Evolutionary conservation across 2,113 vertebrate genomes (phyloP).

Genomic region (Corythaixoides concolor): DNA sequence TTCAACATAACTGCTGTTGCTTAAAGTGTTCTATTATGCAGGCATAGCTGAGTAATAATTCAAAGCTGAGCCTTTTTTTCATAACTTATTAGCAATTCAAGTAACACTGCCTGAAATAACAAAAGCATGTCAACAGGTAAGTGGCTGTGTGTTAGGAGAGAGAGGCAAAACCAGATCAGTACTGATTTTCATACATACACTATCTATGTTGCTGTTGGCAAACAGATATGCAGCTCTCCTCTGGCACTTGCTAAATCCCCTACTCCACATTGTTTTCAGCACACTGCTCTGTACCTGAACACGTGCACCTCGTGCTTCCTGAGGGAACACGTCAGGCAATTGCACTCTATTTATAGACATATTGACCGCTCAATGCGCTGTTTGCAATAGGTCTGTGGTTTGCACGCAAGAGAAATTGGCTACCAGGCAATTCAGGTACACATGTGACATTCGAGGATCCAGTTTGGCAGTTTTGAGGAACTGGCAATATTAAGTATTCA

Average conservation of each 20-base stretch:
- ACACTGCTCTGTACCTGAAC: not conserved
- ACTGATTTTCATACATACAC: not conserved
- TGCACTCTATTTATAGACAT: not conserved
- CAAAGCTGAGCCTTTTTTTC: not conserved
- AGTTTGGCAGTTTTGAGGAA: not conserved
- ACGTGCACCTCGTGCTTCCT: not conserved
- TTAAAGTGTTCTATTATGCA: not conserved
- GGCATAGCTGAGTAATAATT: not conserved
- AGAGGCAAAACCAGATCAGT: not conserved
- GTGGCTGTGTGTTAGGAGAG: not conserved
- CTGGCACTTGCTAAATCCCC: not conserved
- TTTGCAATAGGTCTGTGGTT: not conserved
- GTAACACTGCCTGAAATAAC: not conserved
- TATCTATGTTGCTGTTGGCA: not conserved
- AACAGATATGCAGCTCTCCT: fast-evolving
- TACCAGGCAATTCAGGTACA: too few relatives aligned
- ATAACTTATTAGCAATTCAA: not conserved
- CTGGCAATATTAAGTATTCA: too few relatives aligned
- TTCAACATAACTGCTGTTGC: not conserved
- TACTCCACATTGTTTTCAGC: not conserved
- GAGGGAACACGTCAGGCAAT: not conserved
- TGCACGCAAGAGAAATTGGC: not conserved
- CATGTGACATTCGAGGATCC: not conserved
- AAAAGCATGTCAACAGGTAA: not conserved
- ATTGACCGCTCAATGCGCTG: not conserved